A percentile compares a stretch with the other conserved stretches of the same genome.
Conservation (phyloP, 2,797 vertebrate genomes). For the Gymnocypris eckloni region DNA sequence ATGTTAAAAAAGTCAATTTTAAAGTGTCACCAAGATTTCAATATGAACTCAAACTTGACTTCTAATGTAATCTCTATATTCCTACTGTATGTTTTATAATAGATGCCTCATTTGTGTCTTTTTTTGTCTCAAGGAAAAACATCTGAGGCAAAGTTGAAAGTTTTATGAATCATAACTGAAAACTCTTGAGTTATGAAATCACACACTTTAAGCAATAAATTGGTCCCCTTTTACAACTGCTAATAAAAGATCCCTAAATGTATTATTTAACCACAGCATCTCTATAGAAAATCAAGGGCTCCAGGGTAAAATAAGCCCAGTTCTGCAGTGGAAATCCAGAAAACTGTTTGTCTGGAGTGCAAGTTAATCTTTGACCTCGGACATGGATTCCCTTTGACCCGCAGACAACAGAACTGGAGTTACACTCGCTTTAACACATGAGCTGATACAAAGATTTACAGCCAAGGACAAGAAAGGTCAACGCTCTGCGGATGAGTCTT, state of each 20-base stretch:
- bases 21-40: not conserved
- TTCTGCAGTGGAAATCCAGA: not conserved
- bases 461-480: conserved; percentile 33
- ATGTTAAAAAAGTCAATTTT: too few species aligned
- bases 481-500: not conserved
- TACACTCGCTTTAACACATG: conserved; percentile 20
- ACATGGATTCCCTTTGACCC: conserved; percentile 7
- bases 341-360: conserved; percentile 9
- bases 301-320: conserved; percentile 1
- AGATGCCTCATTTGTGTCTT: not conserved
- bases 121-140: not conserved
- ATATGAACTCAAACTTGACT: not conserved
- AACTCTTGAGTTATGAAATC: not conserved
- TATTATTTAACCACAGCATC: not conserved
- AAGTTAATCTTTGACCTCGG: conserved; percentile 19
- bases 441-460: conserved; percentile 30
- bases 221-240: not conserved
- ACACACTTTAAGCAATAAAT: not conserved
- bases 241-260: not conserved
- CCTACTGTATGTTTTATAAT: not conserved
- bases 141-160: not conserved
- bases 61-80: not conserved
- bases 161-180: not conserved
- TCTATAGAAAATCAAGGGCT: not conserved
- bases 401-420: not conserved